Conservation (phyloP, 2,888 invertebrate species). For the Dynastes hyllus region DNA sequence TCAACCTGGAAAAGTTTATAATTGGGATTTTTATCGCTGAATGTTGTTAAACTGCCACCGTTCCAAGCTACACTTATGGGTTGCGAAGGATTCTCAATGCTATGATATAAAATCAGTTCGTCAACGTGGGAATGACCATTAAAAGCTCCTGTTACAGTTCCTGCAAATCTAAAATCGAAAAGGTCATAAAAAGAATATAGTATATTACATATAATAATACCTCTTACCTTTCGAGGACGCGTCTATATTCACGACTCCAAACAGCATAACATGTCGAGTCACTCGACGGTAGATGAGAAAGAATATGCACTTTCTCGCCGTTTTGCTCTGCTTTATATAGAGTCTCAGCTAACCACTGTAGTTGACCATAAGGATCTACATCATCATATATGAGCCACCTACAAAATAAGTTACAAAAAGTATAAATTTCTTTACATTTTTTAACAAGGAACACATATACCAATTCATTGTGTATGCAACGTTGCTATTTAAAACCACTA, state of each 20-base stretch:
- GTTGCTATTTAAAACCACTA: constrained; percentile 87
- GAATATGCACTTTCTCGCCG: constrained; percentile 84
- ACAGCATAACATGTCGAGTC: constrained; percentile 77
- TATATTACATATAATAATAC: neutral
- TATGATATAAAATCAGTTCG: constrained; percentile 82
- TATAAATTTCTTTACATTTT: too few relatives aligned
- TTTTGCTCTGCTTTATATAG: constrained; percentile 82
- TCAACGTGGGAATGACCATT: constrained; percentile 88
- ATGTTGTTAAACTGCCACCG: constrained; percentile 89
- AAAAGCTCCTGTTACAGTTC: constrained; percentile 83
- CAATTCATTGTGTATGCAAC: constrained; percentile 84
- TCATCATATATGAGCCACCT: constrained; percentile 72
- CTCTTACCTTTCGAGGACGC: constrained; percentile 59
- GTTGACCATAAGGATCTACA: constrained; percentile 81
- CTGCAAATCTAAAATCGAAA: constrained; percentile 32
- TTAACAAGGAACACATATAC: constrained; percentile 68
- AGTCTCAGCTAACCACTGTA: constrained; percentile 86
- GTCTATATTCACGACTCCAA: constrained; percentile 82
- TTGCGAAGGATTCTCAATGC: constrained; percentile 70
- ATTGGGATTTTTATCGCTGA: constrained; percentile 80
- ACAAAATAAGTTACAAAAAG: neutral
- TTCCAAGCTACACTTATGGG: constrained; percentile 85
- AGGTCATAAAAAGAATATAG: too few relatives aligned
- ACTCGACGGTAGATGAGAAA: constrained; percentile 88
- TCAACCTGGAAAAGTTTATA: constrained; percentile 65